Evolutionary conservation across 1,140 invertebrate species (phyloP).

Genomic region (Pteromalus puparum): DNA sequence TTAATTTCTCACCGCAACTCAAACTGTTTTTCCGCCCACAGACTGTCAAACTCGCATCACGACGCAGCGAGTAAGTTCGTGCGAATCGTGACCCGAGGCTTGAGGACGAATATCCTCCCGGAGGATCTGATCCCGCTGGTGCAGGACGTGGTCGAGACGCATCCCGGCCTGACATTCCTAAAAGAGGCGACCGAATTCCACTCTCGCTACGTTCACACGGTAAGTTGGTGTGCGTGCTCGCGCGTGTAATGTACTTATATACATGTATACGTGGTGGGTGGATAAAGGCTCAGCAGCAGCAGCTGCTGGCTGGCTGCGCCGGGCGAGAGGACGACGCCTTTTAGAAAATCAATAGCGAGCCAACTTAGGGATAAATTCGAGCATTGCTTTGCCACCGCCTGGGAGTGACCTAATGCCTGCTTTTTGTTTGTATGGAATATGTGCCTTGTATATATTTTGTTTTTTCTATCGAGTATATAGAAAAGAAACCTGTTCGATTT

Average conservation of each 20-base stretch:
- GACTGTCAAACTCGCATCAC: constrained; percentile 86
- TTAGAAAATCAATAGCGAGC: constrained; percentile 37
- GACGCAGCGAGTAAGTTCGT: constrained; percentile 94
- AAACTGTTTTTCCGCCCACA: constrained; percentile 63
- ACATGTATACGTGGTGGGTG: background rate
- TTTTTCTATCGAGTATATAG: background rate
- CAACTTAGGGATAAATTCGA: constrained; percentile 5
- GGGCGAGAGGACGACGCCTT: constrained; percentile 28
- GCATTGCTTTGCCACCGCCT: background rate
- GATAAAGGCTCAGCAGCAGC: background rate
- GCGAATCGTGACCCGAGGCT: constrained; percentile 85
- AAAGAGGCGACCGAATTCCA: constrained; percentile 99
- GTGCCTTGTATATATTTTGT: background rate
- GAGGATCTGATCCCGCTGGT: constrained; percentile 95
- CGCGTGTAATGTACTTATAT: background rate
- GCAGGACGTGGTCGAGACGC: constrained; percentile 99
- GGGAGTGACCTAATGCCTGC: background rate
- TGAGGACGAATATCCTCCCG: constrained; percentile 80
- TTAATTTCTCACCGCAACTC: background rate
- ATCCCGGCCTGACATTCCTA: constrained; percentile 97
- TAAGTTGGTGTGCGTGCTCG: constrained; percentile 68
- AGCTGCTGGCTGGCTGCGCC: background rate
- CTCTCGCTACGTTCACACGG: constrained; percentile 97
- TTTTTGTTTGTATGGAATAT: background rate
- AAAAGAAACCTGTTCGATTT: background rate